Percentiles rank a stretch among this genome's conserved stretches.
Conservation (phyloP, 2,113 vertebrate species). For the Irena cyanogastra region DNA sequence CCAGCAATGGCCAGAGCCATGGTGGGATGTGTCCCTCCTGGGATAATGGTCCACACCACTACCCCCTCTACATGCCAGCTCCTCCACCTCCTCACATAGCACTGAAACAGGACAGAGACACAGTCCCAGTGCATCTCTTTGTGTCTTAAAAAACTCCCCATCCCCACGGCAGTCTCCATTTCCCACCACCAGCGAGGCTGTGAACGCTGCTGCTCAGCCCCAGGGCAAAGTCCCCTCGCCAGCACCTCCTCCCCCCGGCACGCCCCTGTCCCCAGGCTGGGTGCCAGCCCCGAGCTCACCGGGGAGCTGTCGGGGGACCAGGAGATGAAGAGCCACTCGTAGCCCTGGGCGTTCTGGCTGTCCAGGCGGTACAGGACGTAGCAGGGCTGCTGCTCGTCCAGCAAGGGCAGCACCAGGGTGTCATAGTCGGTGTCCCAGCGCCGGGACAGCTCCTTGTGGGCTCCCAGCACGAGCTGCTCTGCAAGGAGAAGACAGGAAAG, state of each 20-base stretch:
- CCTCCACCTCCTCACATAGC: neutral
- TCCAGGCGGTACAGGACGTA: constrained; percentile 95
- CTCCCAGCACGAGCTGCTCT: constrained; percentile 96
- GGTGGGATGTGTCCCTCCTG: neutral
- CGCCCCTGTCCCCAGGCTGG: fast-evolving
- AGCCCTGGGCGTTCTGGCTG: constrained; percentile 92
- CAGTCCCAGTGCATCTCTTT: fast-evolving
- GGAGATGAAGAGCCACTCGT: constrained; percentile 95
- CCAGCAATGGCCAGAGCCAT: neutral
- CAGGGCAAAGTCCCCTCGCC: neutral
- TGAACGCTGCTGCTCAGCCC: neutral
- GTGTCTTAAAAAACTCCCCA: neutral
- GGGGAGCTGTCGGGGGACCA: constrained; percentile 99
- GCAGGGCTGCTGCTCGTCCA: constrained; percentile 87
- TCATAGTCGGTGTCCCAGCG: constrained; percentile 94
- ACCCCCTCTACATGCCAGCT: neutral
- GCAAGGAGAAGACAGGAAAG: constrained; percentile 39
- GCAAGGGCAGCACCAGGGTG: constrained; percentile 83
- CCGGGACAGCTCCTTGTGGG: constrained; percentile 80
- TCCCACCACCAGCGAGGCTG: neutral
- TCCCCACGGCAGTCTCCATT: neutral
- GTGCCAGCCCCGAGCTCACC: constrained; percentile 66
- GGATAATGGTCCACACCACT: fast-evolving
- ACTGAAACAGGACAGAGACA: neutral
- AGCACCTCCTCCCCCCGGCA: neutral